Base-by-base conservation (phyloP, 2,113 vertebrate genomes). In the Brachyistius frenatus region DNA sequence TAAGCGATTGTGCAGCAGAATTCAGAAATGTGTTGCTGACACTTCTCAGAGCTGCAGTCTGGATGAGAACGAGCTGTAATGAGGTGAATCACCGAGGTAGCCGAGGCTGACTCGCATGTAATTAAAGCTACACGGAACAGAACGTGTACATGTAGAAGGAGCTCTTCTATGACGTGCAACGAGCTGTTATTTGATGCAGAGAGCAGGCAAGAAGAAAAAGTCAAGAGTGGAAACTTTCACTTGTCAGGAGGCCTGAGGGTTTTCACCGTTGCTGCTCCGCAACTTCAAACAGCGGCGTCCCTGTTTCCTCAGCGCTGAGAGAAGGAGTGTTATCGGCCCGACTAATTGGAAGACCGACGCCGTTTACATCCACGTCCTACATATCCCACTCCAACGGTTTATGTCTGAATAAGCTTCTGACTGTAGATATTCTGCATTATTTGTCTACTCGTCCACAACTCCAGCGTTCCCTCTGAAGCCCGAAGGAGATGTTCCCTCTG, bases 91-190 rank as follows among this genome's bases (percentile, higher is more conserved):
- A 73, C 71, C 6, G 58, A 89, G 83, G 82, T 73, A 75, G 86
- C 78, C 55, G 13, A 73, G 23, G 89, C 87, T 92, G 91, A 91
- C 85, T 90, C 76, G 81, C 83, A 85, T 72, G 49, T 76, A 86
- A 89, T 91, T 90, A 88, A 80, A 86, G 87, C 80, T 62, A 63
- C 75, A 66, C 32, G 63, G 83, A 81, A 86, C 70, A 86, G 53
- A 53, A 83, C 67, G 15, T 37, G 33, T 5, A 36, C 7, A 10
- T 0, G 32, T 37, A 66, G 30, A 78, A 50, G 23, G 55, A 63
- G 16, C 10, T 69, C 31, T 10, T 46, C 2, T 37, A 37, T 53
- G 57, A 76, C 60, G 56, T 7, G 49, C 58, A 33, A 52, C 14
- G 8, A 73, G 10, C 30, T 32, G 61, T 53, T 1, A 39, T 66